phyloP scores from a whole-genome alignment of 2,797 vertebrate genomes.

The Emys orbicularis region DNA sequence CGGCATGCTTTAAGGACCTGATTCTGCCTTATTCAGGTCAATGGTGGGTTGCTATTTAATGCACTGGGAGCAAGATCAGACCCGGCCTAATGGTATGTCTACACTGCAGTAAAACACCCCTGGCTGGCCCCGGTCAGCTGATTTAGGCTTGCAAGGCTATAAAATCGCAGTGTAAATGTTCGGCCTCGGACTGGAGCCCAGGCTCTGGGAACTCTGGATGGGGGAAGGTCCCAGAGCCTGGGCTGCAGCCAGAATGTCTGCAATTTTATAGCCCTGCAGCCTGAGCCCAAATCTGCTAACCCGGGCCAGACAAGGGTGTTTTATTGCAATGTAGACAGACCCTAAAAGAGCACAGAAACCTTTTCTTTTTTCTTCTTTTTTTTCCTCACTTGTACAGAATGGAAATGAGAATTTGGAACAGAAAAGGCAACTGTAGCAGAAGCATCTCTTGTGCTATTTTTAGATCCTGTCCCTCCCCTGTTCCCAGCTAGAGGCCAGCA shows the following conservation, averaged over 20 bases:
- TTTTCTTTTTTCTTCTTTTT: not conserved
- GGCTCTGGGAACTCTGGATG: not conserved
- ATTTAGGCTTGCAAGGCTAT: not conserved
- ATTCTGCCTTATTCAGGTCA: not conserved
- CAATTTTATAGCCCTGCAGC: not conserved
- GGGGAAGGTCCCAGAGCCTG: not conserved
- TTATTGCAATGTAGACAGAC: not conserved
- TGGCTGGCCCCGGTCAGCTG: not conserved
- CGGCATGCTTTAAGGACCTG: not conserved
- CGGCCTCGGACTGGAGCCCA: not conserved
- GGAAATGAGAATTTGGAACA: constrained; percentile 12
- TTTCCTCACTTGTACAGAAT: not conserved
- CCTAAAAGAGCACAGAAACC: constrained; percentile 13
- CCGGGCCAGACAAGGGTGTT: not conserved
- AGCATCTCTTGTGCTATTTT: constrained; percentile 50
- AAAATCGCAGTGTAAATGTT: not conserved
- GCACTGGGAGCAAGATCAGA: not conserved
- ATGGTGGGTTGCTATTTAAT: constrained; percentile 18
- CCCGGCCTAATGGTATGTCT: not conserved
- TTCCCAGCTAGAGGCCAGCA: constrained; percentile 23
- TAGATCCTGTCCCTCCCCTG: constrained; percentile 5
- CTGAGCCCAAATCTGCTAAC: not conserved
- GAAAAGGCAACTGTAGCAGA: constrained; percentile 17
- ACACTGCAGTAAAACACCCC: not conserved
- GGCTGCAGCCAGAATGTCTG: not conserved